Conservation (phyloP, 1,140 invertebrate species). For the Mizuhopecten yessoensis region DNA sequence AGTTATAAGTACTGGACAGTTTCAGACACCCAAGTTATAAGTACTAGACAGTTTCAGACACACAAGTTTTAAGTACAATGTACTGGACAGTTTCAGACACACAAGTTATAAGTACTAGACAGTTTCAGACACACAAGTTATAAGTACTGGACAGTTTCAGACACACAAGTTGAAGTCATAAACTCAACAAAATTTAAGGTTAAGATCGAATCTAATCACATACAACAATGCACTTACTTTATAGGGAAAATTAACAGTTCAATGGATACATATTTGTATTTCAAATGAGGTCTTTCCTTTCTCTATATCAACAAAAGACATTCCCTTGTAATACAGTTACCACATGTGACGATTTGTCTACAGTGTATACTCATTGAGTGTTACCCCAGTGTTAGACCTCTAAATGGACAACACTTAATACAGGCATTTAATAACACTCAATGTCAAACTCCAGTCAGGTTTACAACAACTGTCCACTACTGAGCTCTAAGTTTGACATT, state of each 20-base stretch:
- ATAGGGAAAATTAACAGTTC: not conserved
- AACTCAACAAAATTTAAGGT: not conserved
- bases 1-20: no score
- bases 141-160: no score
- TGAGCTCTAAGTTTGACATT: not conserved
- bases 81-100: no score
- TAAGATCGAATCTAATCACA: not conserved
- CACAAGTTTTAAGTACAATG: no score
- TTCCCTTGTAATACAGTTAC: not conserved
- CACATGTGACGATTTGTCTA: not conserved
- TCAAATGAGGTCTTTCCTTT: not conserved
- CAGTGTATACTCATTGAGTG: not conserved
- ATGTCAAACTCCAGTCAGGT: not conserved
- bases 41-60: no score
- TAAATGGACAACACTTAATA: not conserved
- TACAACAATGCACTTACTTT: not conserved
- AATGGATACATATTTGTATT: not conserved
- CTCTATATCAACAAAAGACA: not conserved
- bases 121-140: no score
- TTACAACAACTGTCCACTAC: not conserved
- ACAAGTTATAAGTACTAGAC: no score
- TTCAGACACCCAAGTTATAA: no score
- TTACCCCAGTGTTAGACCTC: not conserved
- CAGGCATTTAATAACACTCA: not conserved
- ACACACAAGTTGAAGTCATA: not conserved